A percentile compares a stretch with the other conserved stretches of the same genome.
These are phyloP conservation scores for Euglossa dilemma DNA, from an alignment of 1,140 invertebrate genomes.

Conservation along the genomic window DNA sequence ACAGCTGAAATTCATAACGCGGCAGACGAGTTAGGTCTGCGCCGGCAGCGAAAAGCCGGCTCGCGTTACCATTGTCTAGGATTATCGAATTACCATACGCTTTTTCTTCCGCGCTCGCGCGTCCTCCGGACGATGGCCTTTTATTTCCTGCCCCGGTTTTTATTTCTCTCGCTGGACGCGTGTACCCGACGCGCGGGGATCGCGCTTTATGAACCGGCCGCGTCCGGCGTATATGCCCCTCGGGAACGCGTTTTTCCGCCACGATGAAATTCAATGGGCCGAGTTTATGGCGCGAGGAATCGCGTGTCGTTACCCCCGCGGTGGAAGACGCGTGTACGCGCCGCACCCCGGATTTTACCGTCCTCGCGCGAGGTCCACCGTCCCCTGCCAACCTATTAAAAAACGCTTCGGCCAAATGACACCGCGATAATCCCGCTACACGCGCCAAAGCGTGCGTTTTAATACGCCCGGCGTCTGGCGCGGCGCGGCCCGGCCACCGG, in stretches of 20 bases:
- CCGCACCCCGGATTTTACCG: conserved; percentile 36
- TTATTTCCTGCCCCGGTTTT: not conserved
- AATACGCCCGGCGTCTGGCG: not conserved
- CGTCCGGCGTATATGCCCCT: not conserved
- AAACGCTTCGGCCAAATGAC: not conserved
- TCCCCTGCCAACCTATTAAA: not conserved
- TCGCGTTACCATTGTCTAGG: conserved; percentile 22
- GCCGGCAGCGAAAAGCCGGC: not conserved
- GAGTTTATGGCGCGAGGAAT: conserved; percentile 54
- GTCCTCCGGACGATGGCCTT: conserved; percentile 1
- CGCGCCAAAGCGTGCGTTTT: not conserved
- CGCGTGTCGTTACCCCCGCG: conserved; percentile 45
- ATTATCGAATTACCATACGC: conserved; percentile 40
- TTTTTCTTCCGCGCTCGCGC: conserved; percentile 35
- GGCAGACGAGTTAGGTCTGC: conserved; percentile 2
- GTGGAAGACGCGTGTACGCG: not conserved
- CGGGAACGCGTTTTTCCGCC: conserved; percentile 40
- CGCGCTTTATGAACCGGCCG: not conserved
- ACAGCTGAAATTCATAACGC: conserved; percentile 14
- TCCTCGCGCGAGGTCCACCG: not conserved
- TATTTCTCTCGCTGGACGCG: not conserved
- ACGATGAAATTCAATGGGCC: conserved; percentile 57
- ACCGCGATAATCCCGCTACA: not conserved
- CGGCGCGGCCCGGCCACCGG: too few relatives aligned
- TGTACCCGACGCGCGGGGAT: not conserved